phyloP scores from a whole-genome alignment of 2,113 vertebrate genomes.

The Catagonus wagneri region DNA sequence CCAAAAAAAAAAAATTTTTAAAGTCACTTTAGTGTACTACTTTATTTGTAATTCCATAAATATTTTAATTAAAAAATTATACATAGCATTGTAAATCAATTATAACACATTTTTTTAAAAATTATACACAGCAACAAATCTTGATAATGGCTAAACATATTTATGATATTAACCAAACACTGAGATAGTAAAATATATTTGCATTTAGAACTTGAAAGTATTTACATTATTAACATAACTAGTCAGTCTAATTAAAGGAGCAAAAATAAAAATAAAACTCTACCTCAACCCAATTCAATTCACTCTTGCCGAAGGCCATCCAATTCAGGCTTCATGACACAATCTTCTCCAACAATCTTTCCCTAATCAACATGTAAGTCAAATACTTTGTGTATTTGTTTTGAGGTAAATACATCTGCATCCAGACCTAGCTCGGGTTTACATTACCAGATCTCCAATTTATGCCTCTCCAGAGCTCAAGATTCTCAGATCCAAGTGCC shows the following conservation, averaged over 20 bases:
- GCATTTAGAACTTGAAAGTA: constrained; percentile 15
- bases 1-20: constrained; percentile 25
- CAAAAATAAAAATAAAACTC: not conserved
- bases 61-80: not conserved
- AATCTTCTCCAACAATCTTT: not conserved
- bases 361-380: not conserved
- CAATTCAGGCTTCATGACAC: not conserved
- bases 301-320: not conserved
- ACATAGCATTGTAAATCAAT: not conserved
- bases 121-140: not conserved
- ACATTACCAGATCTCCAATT: not conserved
- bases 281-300: not conserved
- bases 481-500: not conserved
- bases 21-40: not conserved
- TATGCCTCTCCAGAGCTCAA: not conserved
- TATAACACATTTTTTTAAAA: too few species aligned
- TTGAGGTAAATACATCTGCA: not conserved
- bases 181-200: not conserved
- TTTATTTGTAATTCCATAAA: constrained; percentile 26
- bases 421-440: not conserved
- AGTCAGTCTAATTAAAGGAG: not conserved
- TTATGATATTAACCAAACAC: constrained; percentile 14
- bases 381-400: not conserved
- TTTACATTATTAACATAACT: not conserved
- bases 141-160: constrained; percentile 4